Base-by-base conservation (phyloP, 2,113 vertebrate genomes). In the Chamaea fasciata region DNA sequence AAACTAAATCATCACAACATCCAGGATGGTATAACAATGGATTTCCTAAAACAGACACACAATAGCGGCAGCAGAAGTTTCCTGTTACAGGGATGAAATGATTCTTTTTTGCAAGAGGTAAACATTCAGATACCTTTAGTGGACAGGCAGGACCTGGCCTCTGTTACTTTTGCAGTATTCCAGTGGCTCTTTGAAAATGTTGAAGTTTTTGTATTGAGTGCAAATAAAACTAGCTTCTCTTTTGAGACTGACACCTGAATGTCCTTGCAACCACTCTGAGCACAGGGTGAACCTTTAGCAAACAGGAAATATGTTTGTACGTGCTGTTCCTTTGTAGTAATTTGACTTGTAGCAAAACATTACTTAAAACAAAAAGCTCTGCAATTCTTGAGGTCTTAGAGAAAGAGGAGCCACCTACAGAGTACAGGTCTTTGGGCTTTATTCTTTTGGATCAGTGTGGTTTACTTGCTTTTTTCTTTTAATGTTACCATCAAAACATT, bases 21-120 rank as follows among this genome's bases (percentile, higher is more conserved):
- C 56, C 73, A 56, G 85, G 37, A 56, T 67, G 83, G 47, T 87
- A 52, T 59, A 95, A 96, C 95, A 96, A 94, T 92, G 57, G 71
- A 28, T 50, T 88, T 96, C 83, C 77, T 84, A 79, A 95, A 90
- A 93, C 42, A 93, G 86, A 41, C 4, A 2, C n/a, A 53, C 46
- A 50, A 74, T 63, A 44, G 33, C 20, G 33, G 23, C 42, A 74
- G 81, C 28, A 53, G 46, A 68, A 33, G 37, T 87, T 96, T 83
- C 88, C 87, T 84, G 31, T 86, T 93, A 59, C 13, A 55, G 42
- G 63, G 24, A 17, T 70, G 23, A 59, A 90, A 44, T 73, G 1
- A 26, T 17, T 76, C n/a, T 82, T 19, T 65, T 56, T 86, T 63
- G 46, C 30, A 56, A 27, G 68, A 64, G 13, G 27, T 83, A 22